Percentiles rank a stretch among this genome's conserved stretches.
Conservation (phyloP, 2,113 vertebrate genomes). For the Mola mola region DNA sequence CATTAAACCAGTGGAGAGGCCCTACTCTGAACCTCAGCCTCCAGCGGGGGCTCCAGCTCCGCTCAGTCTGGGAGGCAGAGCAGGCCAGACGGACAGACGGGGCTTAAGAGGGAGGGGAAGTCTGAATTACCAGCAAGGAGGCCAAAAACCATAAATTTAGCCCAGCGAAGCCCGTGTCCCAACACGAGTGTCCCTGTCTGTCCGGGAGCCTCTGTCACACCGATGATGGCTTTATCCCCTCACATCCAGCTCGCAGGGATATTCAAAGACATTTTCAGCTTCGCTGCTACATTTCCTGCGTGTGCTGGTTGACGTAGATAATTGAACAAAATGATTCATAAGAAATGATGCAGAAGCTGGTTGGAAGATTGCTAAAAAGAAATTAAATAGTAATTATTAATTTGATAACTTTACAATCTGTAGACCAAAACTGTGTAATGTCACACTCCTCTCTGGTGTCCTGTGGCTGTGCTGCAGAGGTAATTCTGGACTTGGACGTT, state of each 20-base stretch:
- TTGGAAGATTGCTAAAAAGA: too few species aligned
- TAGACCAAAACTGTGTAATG: too few species aligned
- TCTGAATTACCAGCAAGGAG: constrained; percentile 25
- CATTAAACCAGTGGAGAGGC: constrained; percentile 27
- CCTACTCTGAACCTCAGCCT: constrained; percentile 18
- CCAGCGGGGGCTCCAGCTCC: constrained; percentile 42
- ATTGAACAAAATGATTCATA: too few species aligned
- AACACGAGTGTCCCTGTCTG: constrained; percentile 16
- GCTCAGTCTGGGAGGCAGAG: constrained; percentile 42
- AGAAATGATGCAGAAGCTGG: too few species aligned
- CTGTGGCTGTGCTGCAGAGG: too few species aligned
- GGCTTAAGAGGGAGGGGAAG: constrained; percentile 32
- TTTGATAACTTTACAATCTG: too few species aligned
- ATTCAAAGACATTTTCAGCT: too few species aligned
- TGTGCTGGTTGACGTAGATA: too few species aligned
- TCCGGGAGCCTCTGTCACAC: constrained; percentile 2
- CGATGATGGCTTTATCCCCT: constrained; percentile 2
- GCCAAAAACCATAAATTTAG: constrained; percentile 46
- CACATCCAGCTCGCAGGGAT: background rate
- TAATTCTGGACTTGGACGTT: too few species aligned
- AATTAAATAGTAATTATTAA: too few species aligned
- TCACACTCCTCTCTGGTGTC: too few species aligned
- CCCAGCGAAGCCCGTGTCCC: constrained; percentile 26
- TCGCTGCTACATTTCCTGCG: too few species aligned
- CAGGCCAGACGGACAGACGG: constrained; percentile 42